These are phyloP conservation scores for Myotis brandtii DNA, from an alignment of 2,113 vertebrate species.

Conservation along the genomic window DNA sequence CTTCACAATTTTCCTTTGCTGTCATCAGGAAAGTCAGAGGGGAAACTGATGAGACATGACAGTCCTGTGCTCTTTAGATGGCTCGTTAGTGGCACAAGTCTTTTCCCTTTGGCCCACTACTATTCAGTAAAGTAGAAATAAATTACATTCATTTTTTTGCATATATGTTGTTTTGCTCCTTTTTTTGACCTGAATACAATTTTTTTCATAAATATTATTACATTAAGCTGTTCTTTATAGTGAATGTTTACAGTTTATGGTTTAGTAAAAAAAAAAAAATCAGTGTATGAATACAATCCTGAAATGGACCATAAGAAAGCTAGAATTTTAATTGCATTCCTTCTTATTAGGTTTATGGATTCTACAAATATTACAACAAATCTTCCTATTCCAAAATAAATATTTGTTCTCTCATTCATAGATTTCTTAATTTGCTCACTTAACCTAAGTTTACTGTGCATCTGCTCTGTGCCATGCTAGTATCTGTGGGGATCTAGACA, in stretches of 20 bases:
- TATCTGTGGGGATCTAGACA: background rate
- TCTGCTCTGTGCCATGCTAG: background rate
- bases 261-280: background rate
- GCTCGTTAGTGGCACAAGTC: background rate
- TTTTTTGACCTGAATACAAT: background rate
- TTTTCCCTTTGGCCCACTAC: background rate
- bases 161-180: background rate
- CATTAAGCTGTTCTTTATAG: background rate
- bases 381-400: background rate
- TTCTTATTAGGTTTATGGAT: background rate
- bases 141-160: background rate
- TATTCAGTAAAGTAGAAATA: background rate
- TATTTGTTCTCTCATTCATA: background rate
- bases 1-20: background rate
- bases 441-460: background rate
- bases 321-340: background rate
- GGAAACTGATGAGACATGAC: background rate
- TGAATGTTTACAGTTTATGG: background rate
- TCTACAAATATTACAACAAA: background rate
- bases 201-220: background rate
- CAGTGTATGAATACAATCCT: background rate
- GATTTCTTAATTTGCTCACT: background rate
- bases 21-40: background rate
- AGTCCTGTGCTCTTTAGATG: background rate
- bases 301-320: background rate